These are phyloP conservation scores for Agrenia bidenticulata DNA, from an alignment of 2,888 invertebrate species.

Conservation along the genomic window DNA sequence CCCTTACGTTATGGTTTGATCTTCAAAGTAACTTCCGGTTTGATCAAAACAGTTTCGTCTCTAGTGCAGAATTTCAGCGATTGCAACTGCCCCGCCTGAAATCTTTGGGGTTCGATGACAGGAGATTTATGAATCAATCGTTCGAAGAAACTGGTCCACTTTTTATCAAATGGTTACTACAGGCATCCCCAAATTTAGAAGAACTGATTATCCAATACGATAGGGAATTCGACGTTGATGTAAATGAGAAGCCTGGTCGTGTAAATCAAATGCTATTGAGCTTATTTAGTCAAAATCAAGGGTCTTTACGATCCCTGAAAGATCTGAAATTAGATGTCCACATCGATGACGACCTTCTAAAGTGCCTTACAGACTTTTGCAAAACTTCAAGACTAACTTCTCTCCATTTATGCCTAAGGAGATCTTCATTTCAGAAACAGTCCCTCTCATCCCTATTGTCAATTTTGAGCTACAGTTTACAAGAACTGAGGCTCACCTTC, in stretches of 20 bases:
- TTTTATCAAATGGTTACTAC: slow-evolving; percentile 16
- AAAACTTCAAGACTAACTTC: slow-evolving; percentile 12
- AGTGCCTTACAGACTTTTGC: slow-evolving; percentile 8
- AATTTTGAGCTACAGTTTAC: slow-evolving; percentile 10
- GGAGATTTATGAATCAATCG: not conserved
- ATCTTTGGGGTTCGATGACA: slow-evolving; percentile 22
- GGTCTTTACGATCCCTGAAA: slow-evolving; percentile 13
- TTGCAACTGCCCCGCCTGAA: slow-evolving; percentile 20
- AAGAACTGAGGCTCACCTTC: slow-evolving; percentile 20
- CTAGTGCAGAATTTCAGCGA: not conserved
- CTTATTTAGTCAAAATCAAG: not conserved
- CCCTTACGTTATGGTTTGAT: slow-evolving; percentile 36
- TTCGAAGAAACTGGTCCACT: not conserved
- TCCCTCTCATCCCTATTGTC: slow-evolving; percentile 21
- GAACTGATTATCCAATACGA: slow-evolving; percentile 22
- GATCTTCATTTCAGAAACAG: slow-evolving; percentile 18
- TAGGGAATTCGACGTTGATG: slow-evolving; percentile 14
- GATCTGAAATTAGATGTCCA: slow-evolving; percentile 27
- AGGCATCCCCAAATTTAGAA: slow-evolving; percentile 16
- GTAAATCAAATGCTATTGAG: not conserved
- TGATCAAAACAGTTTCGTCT: slow-evolving; percentile 6
- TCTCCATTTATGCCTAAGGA: slow-evolving; percentile 19
- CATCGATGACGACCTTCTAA: slow-evolving; percentile 22
- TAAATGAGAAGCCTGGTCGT: not conserved
- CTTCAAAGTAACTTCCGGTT: slow-evolving; percentile 24